Base-by-base conservation (phyloP, 2,888 invertebrate genomes). In the Parnassius orleans region DNA sequence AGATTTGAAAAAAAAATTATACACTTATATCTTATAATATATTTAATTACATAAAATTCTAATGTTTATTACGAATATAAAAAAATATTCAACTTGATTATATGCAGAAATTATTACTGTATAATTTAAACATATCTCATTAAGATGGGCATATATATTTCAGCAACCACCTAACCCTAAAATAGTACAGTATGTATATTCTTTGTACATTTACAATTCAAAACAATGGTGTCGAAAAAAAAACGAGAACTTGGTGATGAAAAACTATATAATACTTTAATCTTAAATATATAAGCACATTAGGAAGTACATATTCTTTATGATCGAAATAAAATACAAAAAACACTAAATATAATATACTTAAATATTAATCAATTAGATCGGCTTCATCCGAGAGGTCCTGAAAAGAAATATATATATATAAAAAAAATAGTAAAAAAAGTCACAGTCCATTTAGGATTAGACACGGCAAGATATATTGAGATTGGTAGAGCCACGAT, bases 321-420 rank as follows among this genome's bases (percentile, higher is more conserved):
- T 77, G 65, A 70, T 71, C 62, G 68, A 74, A 72, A 69, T 68
- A 69, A 71, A 72, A 75, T 75, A 76, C 76, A 78, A 79, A 76
- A 75, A 75, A 65, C 60, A 65, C 60, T 67, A 69, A 69, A 76
- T 74, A 78, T 77, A 81, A 76, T 80, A 80, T 71, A 79, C 75
- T 78, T 79, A 80, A 63, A 74, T 61, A 69, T 79, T 83, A 86
- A 53, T 82, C 84, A 67, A 80, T 66, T 67, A 82, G 74, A 67
- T 81, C 84, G 10, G 71, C 76, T 2, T 84, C 84, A 63, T 96
- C 81, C 93, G 94, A 78, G 64, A 86, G 71, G 60, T 85, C 83
- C 87, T 87, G 86, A 10, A 83, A 81, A 66, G 61, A 66, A 70
- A 67, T 72, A 65, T 68, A 68, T 58, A 10, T 47, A 14, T 46